phyloP scores from a whole-genome alignment of 2,797 vertebrate species.

The Gila robusta region DNA sequence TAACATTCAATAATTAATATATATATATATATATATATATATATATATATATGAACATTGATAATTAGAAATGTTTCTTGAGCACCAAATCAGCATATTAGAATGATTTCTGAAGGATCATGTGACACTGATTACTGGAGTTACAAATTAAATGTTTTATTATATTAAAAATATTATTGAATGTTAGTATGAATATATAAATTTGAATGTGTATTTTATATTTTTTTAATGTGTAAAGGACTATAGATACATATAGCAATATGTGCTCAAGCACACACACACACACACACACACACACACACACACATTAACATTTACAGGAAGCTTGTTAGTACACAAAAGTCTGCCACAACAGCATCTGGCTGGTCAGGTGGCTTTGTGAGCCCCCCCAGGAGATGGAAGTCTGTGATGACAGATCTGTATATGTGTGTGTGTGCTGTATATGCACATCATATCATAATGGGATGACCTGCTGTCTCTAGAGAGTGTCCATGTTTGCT shows the following conservation, averaged over 20 bases:
- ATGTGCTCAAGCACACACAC: background rate
- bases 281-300: background rate
- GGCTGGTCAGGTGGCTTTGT: slow-evolving; percentile 39
- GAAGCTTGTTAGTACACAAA: slow-evolving; percentile 38
- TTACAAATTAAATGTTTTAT: background rate
- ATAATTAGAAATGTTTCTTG: background rate
- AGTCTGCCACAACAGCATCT: slow-evolving; percentile 36
- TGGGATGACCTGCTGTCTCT: slow-evolving; percentile 31
- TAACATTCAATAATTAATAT: too few species aligned
- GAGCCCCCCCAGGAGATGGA: slow-evolving; percentile 38
- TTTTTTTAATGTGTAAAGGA: background rate
- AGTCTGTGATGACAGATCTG: slow-evolving; percentile 6
- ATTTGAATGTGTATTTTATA: background rate
- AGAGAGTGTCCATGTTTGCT: slow-evolving; percentile 27
- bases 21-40: too few species aligned
- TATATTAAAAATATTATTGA: background rate
- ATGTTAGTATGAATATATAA: too few species aligned
- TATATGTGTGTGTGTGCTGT: slow-evolving; percentile 9
- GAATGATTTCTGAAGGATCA: background rate
- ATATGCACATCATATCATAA: slow-evolving; percentile 30
- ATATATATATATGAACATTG: background rate
- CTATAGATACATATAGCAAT: background rate
- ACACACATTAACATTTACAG: slow-evolving; percentile 33
- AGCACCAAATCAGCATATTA: background rate
- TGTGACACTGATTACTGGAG: background rate